phyloP scores from a whole-genome alignment of 2,797 vertebrate genomes.

The Chiloscyllium punctatum region DNA sequence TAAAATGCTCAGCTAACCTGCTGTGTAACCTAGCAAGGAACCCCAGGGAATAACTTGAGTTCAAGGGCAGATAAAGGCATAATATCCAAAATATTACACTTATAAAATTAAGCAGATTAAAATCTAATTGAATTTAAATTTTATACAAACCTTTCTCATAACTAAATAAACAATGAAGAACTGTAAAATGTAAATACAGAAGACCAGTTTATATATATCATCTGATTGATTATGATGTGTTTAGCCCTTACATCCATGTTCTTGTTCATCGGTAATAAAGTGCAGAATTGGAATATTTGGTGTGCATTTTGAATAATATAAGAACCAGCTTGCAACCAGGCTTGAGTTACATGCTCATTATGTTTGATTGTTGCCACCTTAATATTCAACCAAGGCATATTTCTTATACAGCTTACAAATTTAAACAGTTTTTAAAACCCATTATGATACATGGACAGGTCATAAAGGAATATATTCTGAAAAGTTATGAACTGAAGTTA shows the following conservation, averaged over 20 bases:
- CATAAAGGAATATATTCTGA: not conserved
- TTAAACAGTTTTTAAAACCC: not conserved
- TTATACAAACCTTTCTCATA: not conserved
- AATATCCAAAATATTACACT: not conserved
- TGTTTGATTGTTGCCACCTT: not conserved
- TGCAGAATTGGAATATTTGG: constrained; percentile 18
- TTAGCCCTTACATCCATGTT: not conserved
- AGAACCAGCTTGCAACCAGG: not conserved
- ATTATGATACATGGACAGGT: not conserved
- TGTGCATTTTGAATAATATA: not conserved
- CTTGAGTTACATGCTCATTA: not conserved
- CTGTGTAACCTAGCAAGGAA: not conserved
- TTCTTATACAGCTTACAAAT: not conserved
- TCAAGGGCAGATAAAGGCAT: not conserved
- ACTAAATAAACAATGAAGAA: not conserved
- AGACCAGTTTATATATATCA: not conserved
- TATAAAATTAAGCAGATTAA: not conserved
- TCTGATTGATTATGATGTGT: not conserved
- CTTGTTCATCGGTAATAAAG: constrained; percentile 4
- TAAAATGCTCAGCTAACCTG: not conserved
- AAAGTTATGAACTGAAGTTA: not conserved
- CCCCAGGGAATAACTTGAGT: not conserved
- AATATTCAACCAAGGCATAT: not conserved
- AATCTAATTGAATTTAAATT: not conserved
- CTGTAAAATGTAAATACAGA: not conserved